Conservation (phyloP, 2,888 invertebrate genomes). For the Leuctra nigra region DNA sequence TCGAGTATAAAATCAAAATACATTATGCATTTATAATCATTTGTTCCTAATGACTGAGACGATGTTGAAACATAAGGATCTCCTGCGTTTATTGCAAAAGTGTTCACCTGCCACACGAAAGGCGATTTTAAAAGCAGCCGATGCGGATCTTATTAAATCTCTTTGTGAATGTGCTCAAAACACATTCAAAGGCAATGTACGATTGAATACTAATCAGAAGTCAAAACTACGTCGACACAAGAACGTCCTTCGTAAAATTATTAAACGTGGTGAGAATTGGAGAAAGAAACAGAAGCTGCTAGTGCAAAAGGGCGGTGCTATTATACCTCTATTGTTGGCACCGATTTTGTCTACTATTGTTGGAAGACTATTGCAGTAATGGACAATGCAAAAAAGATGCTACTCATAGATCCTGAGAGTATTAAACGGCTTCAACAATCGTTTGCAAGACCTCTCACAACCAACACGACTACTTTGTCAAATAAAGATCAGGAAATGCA, state of each 20-base stretch:
- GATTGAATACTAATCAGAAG: background rate
- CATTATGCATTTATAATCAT: background rate
- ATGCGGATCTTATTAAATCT: background rate
- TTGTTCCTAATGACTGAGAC: background rate
- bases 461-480: background rate
- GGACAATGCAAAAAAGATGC: background rate
- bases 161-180: background rate
- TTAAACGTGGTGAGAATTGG: background rate
- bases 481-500: background rate
- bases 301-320: background rate
- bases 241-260: background rate
- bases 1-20: conserved; percentile 27
- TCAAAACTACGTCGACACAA: background rate
- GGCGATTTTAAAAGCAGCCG: background rate
- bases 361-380: too few relatives aligned
- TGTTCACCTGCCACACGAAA: background rate
- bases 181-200: too few relatives aligned
- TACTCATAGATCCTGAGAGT: background rate
- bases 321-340: background rate
- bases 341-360: too few relatives aligned
- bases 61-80: background rate
- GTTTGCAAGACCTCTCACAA: too few relatives aligned
- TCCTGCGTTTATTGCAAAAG: background rate
- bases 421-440: background rate
- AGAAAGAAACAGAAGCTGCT: background rate